Percentiles rank a stretch among this genome's conserved stretches.
Conservation (phyloP, 2,113 vertebrate genomes). For the Cochlearius cochlearius region DNA sequence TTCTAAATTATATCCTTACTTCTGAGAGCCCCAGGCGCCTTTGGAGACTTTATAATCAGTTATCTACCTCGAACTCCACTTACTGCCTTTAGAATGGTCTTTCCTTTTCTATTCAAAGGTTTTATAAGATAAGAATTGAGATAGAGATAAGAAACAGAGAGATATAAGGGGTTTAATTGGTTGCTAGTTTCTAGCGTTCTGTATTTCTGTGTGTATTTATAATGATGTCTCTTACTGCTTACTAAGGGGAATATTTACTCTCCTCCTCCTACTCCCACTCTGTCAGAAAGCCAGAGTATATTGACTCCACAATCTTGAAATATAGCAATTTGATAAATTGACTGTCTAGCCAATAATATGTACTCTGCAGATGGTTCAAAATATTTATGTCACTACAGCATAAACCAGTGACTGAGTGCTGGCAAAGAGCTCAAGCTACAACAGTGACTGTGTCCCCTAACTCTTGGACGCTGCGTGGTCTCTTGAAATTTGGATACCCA, state of each 20-base stretch:
- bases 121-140: constrained; percentile 35
- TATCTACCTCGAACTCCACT: neutral
- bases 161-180: constrained; percentile 28
- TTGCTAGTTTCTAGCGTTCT: neutral
- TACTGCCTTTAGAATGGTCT: neutral
- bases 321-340: neutral
- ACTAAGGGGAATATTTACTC: neutral
- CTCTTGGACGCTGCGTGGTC: neutral
- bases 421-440: neutral
- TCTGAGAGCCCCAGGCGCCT: neutral
- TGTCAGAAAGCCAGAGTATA: neutral
- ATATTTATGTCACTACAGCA: neutral
- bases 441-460: neutral
- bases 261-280: neutral
- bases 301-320: neutral
- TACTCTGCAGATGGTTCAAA: neutral
- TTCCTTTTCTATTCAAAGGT: constrained; percentile 15
- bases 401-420: neutral
- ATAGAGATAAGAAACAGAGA: constrained; percentile 19
- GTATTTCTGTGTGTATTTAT: neutral
- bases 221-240: neutral
- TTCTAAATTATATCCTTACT: neutral
- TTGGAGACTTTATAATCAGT: neutral
- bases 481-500: neutral
- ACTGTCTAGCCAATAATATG: neutral